Conservation (phyloP, 2,797 vertebrate species). For the Helicolenus hilgendorfi region DNA sequence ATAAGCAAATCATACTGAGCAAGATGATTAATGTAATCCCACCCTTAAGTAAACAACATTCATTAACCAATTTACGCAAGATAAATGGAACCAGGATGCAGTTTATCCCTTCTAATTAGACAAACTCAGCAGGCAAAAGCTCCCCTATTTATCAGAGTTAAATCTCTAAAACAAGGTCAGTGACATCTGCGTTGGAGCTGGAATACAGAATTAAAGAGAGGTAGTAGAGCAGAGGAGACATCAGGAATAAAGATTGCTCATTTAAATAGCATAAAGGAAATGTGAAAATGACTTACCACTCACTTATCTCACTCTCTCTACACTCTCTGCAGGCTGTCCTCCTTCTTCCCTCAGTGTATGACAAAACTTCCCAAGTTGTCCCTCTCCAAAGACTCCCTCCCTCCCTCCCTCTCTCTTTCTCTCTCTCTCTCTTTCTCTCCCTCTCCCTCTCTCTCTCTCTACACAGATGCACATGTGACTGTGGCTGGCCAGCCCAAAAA, state of each 20-base stretch:
- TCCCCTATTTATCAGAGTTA: conserved; percentile 44
- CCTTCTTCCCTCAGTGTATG: conserved; percentile 58
- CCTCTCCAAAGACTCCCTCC: conserved; percentile 32
- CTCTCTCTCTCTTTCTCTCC: background rate
- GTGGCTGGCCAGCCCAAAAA: background rate
- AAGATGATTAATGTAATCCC: conserved; percentile 54
- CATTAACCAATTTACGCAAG: conserved; percentile 36
- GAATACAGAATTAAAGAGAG: background rate
- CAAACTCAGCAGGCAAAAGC: conserved; percentile 15
- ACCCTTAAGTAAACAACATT: conserved; percentile 47
- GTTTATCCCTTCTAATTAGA: conserved; percentile 57
- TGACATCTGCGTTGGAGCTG: background rate
- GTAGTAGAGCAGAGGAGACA: background rate
- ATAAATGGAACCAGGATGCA: conserved; percentile 36
- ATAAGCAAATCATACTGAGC: background rate
- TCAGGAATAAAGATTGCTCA: background rate
- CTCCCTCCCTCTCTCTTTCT: conserved; percentile 10
- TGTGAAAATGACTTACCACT: conserved; percentile 72
- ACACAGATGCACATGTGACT: conserved; percentile 34
- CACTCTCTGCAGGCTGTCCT: conserved; percentile 30
- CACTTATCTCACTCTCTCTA: conserved; percentile 55
- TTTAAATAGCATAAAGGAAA: conserved; percentile 23
- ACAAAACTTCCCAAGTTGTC: conserved; percentile 78
- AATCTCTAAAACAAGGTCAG: conserved; percentile 40
- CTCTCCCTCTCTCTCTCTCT: background rate